phyloP scores from a whole-genome alignment of 2,888 invertebrate species.

The Neoascia interrupta region DNA sequence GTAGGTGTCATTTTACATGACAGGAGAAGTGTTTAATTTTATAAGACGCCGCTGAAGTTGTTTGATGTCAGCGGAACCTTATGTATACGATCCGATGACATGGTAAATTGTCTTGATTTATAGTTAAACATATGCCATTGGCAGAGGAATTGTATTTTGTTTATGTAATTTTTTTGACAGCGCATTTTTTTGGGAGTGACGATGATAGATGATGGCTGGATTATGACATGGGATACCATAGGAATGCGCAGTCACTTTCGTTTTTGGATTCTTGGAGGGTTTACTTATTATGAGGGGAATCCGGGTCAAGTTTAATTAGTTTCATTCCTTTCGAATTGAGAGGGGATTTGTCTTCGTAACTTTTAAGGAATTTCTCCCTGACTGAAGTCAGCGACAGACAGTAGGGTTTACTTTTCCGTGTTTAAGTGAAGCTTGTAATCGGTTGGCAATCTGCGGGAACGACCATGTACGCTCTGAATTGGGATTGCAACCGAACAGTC shows the following conservation, averaged over 20 bases:
- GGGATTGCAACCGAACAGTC: too few species aligned
- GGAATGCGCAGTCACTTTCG: slow-evolving; percentile 50
- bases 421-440: too few species aligned
- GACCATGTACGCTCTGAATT: too few species aligned
- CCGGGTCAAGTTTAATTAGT: not conserved
- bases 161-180: slow-evolving; percentile 16
- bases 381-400: too few species aligned
- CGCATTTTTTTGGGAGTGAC: slow-evolving; percentile 2
- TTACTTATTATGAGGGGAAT: not conserved
- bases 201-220: slow-evolving; percentile 44
- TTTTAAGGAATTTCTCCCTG: too few species aligned
- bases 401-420: too few species aligned
- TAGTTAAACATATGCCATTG: slow-evolving; percentile 27
- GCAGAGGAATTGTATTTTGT: slow-evolving; percentile 12
- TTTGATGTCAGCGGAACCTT: slow-evolving; percentile 29
- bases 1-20: slow-evolving; percentile 37
- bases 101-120: slow-evolving; percentile 59
- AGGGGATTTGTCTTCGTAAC: too few species aligned
- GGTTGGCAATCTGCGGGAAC: too few species aligned
- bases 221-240: slow-evolving; percentile 22
- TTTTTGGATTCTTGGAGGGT: slow-evolving; percentile 27
- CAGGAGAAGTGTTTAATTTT: not conserved
- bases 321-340: too few species aligned
- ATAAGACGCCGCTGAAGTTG: slow-evolving; percentile 13
- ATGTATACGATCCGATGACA: slow-evolving; percentile 39